These are phyloP conservation scores for Pitangus sulphuratus DNA, from an alignment of 2,797 vertebrate species.

Conservation along the genomic window DNA sequence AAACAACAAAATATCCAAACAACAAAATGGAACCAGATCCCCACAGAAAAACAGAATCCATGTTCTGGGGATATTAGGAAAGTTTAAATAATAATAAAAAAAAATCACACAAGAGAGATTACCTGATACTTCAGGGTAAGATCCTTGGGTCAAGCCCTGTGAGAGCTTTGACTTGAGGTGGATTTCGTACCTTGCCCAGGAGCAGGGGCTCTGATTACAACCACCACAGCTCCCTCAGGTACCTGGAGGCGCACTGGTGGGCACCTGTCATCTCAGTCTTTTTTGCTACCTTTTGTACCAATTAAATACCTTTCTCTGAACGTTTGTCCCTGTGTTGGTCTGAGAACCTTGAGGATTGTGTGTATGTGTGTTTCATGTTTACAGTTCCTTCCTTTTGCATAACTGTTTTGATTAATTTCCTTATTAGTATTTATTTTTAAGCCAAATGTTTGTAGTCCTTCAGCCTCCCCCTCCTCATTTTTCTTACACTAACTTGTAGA, in stretches of 20 bases:
- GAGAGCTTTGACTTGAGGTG: not conserved
- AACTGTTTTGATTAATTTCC: slow-evolving; percentile 74
- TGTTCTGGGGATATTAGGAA: not conserved
- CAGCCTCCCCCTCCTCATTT: slow-evolving; percentile 55
- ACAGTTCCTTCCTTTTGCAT: slow-evolving; percentile 73
- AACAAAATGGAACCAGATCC: not conserved
- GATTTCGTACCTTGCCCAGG: not conserved
- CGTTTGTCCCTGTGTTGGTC: slow-evolving; percentile 68
- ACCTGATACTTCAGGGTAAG: not conserved
- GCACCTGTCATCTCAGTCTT: slow-evolving; percentile 39
- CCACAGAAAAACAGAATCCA: not conserved
- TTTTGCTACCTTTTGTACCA: slow-evolving; percentile 78
- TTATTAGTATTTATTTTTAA: slow-evolving; percentile 85
- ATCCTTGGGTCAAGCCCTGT: not conserved
- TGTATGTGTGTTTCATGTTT: slow-evolving; percentile 72
- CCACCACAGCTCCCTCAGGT: not conserved
- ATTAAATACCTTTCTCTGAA: slow-evolving; percentile 84
- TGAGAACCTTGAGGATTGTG: slow-evolving; percentile 72
- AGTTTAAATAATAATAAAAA: not conserved
- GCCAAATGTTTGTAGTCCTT: slow-evolving; percentile 77
- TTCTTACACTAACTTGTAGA: slow-evolving; percentile 77
- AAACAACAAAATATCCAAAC: not conserved
- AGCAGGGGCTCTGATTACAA: not conserved
- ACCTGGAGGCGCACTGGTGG: not conserved
- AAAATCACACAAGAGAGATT: not conserved